Evolutionary conservation across 2,888 invertebrate species (phyloP), one percentile per base, ranked within the genome.

Genomic region (Cinara cedri): DNA sequence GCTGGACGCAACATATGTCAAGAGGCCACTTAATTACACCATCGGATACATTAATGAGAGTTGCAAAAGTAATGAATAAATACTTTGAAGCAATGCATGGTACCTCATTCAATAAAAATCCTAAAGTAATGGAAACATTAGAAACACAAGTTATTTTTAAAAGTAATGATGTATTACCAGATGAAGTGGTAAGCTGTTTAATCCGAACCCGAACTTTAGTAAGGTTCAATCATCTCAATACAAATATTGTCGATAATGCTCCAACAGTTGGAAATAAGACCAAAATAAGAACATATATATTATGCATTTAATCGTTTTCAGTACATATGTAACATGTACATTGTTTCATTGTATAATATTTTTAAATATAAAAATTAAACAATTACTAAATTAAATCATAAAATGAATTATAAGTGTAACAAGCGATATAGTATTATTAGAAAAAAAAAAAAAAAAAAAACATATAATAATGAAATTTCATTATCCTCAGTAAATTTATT

Each of bases 51-150:
- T 60, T 60, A 60, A 60, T 60, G 26, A 26, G 24, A 26, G 60
- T 60, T 26, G 60, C 60, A 60, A 60, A 60, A 60, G 26, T 60
- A 60, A 60, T 60, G 60, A 60, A 60, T 60, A 60, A 26, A 9
- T 26, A 60, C 34, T 60, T 60, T 34, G 60, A 60, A 9, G 16
- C 26, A 26, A 60, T 60, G 60, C 26, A 60, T 26, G 24, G 26
- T 16, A 60, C 60, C 14, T 60, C 60, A 16, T 26, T 60, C 13
- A 26, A 60, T 26, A 60, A 60, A 60, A 60, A 26, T n/a, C 26
- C 16, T 16, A 60, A 34, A 26, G 34, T 60, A 2, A 60, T 60
- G 60, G 60, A 60, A 60, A 60, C 24, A 26, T 60, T 57, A 26
- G 26, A 60, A 60, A 16, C 16, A 1, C 16, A n/a, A 60, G 60